A percentile compares a stretch with the other conserved stretches of the same genome.
These are phyloP conservation scores for Ctenomys sociabilis DNA, from an alignment of 2,113 vertebrate species.

Conservation along the genomic window DNA sequence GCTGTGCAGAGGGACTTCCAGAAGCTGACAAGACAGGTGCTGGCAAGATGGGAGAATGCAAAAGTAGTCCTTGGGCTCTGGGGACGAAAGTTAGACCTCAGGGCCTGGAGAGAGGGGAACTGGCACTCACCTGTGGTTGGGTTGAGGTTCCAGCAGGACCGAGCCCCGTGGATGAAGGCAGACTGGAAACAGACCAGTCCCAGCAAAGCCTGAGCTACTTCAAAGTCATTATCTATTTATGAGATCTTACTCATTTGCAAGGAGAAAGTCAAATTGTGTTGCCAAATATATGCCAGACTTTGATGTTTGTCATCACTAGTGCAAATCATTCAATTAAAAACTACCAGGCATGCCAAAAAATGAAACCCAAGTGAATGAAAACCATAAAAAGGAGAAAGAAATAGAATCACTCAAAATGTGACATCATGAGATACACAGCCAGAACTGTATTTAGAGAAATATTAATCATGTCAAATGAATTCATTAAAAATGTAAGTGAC, in stretches of 20 bases:
- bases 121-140: not conserved
- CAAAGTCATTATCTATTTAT: not conserved
- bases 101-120: not conserved
- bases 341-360: not conserved
- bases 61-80: not conserved
- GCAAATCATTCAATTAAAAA: not conserved
- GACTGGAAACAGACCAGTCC: not conserved
- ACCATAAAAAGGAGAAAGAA: not conserved
- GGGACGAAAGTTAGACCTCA: not conserved
- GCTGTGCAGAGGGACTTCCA: not conserved
- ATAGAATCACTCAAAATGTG: not conserved
- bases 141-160: not conserved
- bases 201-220: not conserved
- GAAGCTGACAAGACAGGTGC: not conserved
- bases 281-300: not conserved
- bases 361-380: not conserved
- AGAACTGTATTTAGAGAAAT: not conserved
- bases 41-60: not conserved
- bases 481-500: not conserved
- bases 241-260: not conserved
- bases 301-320: not conserved
- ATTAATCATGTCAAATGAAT: not conserved
- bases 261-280: not conserved
- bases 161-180: not conserved
- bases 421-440: not conserved